Evolutionary conservation across 2,888 invertebrate genomes (phyloP), one percentile per base, ranked within the genome.

Genomic region (Frankliniella fusca): DNA sequence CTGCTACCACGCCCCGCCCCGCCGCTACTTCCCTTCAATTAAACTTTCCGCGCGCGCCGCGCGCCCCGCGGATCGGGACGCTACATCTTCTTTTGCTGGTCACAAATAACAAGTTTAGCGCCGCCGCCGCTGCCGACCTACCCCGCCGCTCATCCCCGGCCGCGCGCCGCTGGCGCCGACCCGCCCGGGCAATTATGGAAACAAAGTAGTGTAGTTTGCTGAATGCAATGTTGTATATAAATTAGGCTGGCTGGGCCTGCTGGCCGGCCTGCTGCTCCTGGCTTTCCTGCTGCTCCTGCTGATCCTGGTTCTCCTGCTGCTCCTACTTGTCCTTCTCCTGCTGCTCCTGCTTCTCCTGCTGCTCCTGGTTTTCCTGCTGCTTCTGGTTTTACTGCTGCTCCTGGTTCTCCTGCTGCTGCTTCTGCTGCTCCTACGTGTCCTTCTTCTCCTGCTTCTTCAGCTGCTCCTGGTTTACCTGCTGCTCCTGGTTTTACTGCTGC

Each of bases 181-280:
- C 61, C 61, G 70, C 20, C 70, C 54, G 27, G 27, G 70, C 70
- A 76, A 76, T 76, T 76, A 76, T 76, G 70, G 70, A 76, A 76
- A 76, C 70, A 76, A 76, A 76, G 70, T 76, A 76, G 70, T 76
- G 70, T 27, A 76, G 70, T 76, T 76, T 76, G 70, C 70, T 23
- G 70, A 76, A 76, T 76, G 70, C 70, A 27, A 76, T 76, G 70
- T 23, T 76, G 70, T 76, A 12, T 76, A 76, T 76, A 76, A 27
- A 76, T 76, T 27, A 76, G 70, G 70, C 70, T 27, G 70, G 61
- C 61, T 15, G 61, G 54, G 61, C 61, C 61, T n/a, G n/a, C 61
- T 61, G 61, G 61, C 12, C 7, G 7, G 20, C 20, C 54, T 18
- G 54, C 54, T 54, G 54, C 54, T 9, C 5, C 3, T 1, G 54